Conservation (phyloP, 1,140 invertebrate species). For the Nylanderia fulva region DNA sequence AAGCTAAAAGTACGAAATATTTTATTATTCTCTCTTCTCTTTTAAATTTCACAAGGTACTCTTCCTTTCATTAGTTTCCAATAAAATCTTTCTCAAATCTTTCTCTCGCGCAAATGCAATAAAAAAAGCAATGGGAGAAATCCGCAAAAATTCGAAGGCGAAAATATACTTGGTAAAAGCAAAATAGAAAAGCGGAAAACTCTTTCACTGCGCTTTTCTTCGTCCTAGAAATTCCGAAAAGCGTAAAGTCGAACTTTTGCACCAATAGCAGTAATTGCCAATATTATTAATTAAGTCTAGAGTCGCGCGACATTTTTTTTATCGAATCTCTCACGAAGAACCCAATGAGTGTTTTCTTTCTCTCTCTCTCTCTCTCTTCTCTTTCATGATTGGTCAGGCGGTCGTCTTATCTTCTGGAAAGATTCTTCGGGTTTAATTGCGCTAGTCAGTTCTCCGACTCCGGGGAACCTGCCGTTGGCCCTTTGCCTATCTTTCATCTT, state of each 20-base stretch:
- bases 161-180: background rate
- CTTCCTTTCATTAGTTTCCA: background rate
- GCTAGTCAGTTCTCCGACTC: conserved; percentile 68
- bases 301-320: conserved; percentile 72
- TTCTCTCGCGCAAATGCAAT: background rate
- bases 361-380: conserved; percentile 24
- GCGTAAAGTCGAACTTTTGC: background rate
- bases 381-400: conserved; percentile 19
- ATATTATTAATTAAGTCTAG: conserved; percentile 80
- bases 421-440: conserved; percentile 79
- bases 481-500: conserved; percentile 73
- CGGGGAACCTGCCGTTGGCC: conserved; percentile 60
- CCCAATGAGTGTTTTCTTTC: conserved; percentile 16
- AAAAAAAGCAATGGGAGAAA: conserved; percentile 10
- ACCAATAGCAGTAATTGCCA: conserved; percentile 71
- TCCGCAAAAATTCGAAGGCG: background rate
- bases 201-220: background rate
- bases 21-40: background rate
- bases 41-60: conserved; percentile 6
- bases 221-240: background rate
- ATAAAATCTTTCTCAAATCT: conserved; percentile 15
- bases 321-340: conserved; percentile 68
- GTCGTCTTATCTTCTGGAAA: conserved; percentile 70
- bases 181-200: background rate
- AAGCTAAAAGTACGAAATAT: background rate